Conservation (phyloP, 2,888 invertebrate genomes). For the Omphaloscelis lunosa region DNA sequence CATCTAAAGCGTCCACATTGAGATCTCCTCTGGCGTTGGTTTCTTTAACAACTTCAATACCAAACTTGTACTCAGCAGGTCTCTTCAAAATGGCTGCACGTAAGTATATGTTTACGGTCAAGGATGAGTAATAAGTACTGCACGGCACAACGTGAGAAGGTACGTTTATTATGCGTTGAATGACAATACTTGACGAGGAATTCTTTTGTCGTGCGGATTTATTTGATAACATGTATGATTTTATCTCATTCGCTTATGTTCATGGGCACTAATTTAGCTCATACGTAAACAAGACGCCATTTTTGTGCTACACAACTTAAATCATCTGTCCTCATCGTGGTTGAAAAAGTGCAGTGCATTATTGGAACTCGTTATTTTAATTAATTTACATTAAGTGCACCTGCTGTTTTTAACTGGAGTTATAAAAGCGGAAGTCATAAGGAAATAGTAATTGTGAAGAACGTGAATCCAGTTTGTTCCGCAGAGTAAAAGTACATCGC, state of each 20-base stretch:
- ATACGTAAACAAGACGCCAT: slow-evolving; percentile 28
- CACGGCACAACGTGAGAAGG: slow-evolving; percentile 74
- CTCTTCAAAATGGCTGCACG: slow-evolving; percentile 61
- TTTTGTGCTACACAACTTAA: slow-evolving; percentile 14
- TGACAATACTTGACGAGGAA: slow-evolving; percentile 70
- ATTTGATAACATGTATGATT: slow-evolving; percentile 58
- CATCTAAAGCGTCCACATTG: slow-evolving; percentile 64
- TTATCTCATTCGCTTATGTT: slow-evolving; percentile 54
- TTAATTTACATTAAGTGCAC: slow-evolving; percentile 42
- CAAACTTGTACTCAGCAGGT: slow-evolving; percentile 53
- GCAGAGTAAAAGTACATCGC: slow-evolving; percentile 50
- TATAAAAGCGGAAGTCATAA: slow-evolving; percentile 54
- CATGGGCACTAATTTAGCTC: slow-evolving; percentile 45
- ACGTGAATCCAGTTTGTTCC: slow-evolving; percentile 52
- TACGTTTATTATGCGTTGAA: slow-evolving; percentile 65
- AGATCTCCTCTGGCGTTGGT: slow-evolving; percentile 53
- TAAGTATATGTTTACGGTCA: slow-evolving; percentile 80
- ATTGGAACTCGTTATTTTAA: slow-evolving; percentile 29
- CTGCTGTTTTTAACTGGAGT: slow-evolving; percentile 32
- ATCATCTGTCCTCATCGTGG: slow-evolving; percentile 35
- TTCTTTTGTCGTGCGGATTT: slow-evolving; percentile 70
- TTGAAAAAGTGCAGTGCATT: slow-evolving; percentile 10
- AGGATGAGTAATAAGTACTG: slow-evolving; percentile 75
- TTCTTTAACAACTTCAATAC: slow-evolving; percentile 45
- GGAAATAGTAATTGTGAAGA: slow-evolving; percentile 51